phyloP scores from a whole-genome alignment of 2,113 vertebrate species.

The Cololabis saira region DNA sequence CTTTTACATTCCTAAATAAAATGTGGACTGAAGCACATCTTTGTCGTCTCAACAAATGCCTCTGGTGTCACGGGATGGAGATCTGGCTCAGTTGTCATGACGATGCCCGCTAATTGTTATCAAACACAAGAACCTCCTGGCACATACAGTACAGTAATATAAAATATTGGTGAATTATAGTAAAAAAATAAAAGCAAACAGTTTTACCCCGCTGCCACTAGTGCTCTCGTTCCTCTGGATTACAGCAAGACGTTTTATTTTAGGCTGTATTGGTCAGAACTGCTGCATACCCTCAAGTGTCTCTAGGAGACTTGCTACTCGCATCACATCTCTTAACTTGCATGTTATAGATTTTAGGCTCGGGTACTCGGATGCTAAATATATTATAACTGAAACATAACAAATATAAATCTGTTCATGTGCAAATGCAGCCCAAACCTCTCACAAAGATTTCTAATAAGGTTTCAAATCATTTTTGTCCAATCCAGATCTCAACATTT shows the following conservation, averaged over 20 bases:
- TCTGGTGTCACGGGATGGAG: background rate
- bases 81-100: background rate
- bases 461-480: background rate
- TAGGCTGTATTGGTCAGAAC: conserved; percentile 5
- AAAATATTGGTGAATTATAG: background rate
- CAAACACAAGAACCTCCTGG: background rate
- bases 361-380: background rate
- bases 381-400: background rate
- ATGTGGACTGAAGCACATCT: conserved; percentile 54
- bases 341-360: background rate
- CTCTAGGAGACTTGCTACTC: background rate
- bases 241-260: too few relatives aligned
- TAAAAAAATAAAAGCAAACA: too few relatives aligned
- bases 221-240: too few relatives aligned
- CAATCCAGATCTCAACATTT: background rate
- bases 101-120: too few relatives aligned
- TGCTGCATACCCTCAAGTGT: conserved; percentile 68
- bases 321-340: background rate
- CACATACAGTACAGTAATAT: background rate
- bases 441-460: background rate
- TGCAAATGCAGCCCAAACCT: conserved; percentile 17
- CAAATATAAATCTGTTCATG: background rate
- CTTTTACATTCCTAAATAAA: conserved; percentile 85
- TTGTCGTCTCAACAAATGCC: background rate
- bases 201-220: too few relatives aligned